Evolutionary conservation across 2,113 vertebrate species (phyloP), one percentile per base, ranked within the genome.

Genomic region (Emydura subglobosa): DNA sequence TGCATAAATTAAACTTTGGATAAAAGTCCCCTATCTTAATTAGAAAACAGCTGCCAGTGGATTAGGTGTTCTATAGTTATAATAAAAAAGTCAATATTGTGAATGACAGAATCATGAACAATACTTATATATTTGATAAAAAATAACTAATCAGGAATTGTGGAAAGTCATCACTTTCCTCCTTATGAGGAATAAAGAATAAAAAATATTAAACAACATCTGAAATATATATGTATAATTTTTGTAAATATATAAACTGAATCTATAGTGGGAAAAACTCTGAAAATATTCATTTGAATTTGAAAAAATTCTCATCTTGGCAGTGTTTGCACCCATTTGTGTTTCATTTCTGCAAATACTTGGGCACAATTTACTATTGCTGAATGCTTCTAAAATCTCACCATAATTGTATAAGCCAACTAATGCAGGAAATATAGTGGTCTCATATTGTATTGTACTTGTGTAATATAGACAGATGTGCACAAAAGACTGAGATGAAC

Each of bases 351-450:
- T 59, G 57, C 57, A 54, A 95, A 87, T 50, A 91, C 0, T 0
- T 34, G n/a, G 27, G 57, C 82, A 87, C 39, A 59, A 17, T 88
- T 68, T 34, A 85, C 47, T 16, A 59, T 25, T 8, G 11, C 6
- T 19, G 2, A 57, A n/a, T 11, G n/a, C 19, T 79, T 86, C 82
- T 44, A 27, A 76, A 90, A 31, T 10, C 6, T 78, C 59, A 9
- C 27, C 61, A 85, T 27, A 7, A 9, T 72, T 85, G 5, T 81
- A 12, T 31, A 89, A 19, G 50, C 14, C 22, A 84, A 76, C 24
- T 31, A 53, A 79, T 44, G 57, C 0, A 82, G 54, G 17, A 31
- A 24, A 0, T 47, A 8, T 47, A 47, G 47, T 47, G 47, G 47
- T 50, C 50, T 50, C 10, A 12, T 50, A 50, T 50, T 50, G 50